Base-by-base conservation (phyloP, 2,888 invertebrate species). In the Zygothrica quintamaculata region DNA sequence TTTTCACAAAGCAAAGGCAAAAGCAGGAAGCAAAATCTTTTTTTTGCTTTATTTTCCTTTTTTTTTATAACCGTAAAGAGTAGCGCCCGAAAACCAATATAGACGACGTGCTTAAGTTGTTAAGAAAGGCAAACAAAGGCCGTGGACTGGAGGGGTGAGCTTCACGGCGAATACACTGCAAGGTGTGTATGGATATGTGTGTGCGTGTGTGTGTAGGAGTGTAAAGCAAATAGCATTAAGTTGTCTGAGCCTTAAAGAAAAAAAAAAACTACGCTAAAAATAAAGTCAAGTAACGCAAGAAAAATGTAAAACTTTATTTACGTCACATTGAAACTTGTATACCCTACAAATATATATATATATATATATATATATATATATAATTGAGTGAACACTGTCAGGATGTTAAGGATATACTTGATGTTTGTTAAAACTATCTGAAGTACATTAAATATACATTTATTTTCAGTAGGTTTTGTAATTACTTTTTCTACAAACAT, bases 71-170 rank as follows among this genome's bases (percentile, higher is more conserved):
- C 18, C 18, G 18, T 47, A 66, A 60, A 69, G 65, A 67, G 67
- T 69, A 71, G 57, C 71, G 81, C 73, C 70, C 75, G 72, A 84
- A 84, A 82, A 84, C 81, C 85, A 82, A 82, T 82, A 82, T 77
- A 72, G 77, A 79, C 77, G 82, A 85, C 82, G 82, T 84, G 82
- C 85, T 85, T 79, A 84, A 84, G 82, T 84, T 84, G 82, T 85
- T 85, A 82, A 85, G 82, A 84, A 85, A 72, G 67, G 69, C 84
- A 84, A 81, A 78, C 81, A 84, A 84, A 81, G 65, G 33, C 26
- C 37, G 47, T 39, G 15, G 31, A 44, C 43, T 22, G 26, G 51
- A 26, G 60, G 13, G n/a, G 6, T 37, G 46, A 1, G 9, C 1
- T 29, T 2, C 9, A 39, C 1, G 34, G 16, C 34, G 29, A 50